Evolutionary conservation across 1,140 invertebrate genomes (phyloP).

Genomic region (Procambarus clarkii): DNA sequence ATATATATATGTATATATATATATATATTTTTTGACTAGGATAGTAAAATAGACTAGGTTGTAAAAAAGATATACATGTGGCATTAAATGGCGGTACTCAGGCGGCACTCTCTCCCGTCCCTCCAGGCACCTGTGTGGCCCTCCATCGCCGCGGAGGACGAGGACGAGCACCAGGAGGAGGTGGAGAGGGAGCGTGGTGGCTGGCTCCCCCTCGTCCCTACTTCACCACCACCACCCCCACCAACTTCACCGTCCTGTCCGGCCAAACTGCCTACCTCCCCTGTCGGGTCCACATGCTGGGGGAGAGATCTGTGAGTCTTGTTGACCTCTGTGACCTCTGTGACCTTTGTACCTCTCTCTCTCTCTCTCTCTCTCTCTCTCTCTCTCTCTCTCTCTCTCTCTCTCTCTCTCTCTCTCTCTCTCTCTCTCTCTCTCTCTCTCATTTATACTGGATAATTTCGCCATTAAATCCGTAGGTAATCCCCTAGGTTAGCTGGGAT

Average conservation of each 20-base stretch:
- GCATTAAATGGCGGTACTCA: no score
- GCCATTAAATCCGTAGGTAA: neutral
- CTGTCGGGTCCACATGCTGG: conserved; percentile 50
- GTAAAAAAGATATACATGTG: no score
- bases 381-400: neutral
- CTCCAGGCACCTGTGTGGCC: no score
- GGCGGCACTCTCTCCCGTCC: no score
- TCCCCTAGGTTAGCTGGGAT: no score
- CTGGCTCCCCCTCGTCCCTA: conserved; percentile 1
- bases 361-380: neutral
- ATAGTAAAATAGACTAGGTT: no score
- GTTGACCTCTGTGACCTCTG: neutral
- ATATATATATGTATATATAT: no score
- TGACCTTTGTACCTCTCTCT: neutral
- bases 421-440: neutral
- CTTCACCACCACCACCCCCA: conserved; percentile 34
- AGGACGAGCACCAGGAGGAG: no score
- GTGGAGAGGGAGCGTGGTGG: conserved; percentile 45
- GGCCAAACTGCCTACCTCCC: conserved; percentile 53
- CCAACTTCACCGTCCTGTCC: conserved; percentile 39
- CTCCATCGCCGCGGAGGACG: no score
- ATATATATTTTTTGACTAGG: no score
- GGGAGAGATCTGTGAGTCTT: conserved; percentile 40
- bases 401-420: neutral
- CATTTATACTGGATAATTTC: neutral